Evolutionary conservation across 2,113 vertebrate genomes (phyloP).

Genomic region (Toxotes chatareus): DNA sequence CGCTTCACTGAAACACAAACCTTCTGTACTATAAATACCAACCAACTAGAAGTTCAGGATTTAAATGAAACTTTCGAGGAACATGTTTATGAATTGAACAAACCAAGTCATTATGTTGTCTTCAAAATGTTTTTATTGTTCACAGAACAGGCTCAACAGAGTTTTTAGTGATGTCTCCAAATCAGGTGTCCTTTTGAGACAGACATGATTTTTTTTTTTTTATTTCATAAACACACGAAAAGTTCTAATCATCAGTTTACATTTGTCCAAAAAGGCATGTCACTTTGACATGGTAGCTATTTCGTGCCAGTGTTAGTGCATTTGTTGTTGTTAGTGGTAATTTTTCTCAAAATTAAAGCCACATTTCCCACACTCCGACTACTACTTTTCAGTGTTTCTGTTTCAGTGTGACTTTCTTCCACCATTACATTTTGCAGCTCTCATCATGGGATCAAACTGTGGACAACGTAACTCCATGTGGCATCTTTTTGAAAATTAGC

Average conservation of each 20-base stretch:
- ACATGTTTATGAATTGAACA: too few relatives aligned
- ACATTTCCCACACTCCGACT: not conserved
- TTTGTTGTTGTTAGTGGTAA: not conserved
- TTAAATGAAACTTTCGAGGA: too few relatives aligned
- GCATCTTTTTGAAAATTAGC: not conserved
- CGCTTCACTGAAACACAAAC: not conserved
- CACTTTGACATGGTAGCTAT: not conserved
- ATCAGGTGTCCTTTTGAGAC: not conserved
- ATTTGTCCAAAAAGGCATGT: not conserved
- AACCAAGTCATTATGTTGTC: not conserved
- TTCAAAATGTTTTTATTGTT: not conserved
- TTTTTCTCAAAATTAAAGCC: not conserved
- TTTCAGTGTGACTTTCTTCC: not conserved
- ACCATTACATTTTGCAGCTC: not conserved
- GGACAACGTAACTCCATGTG: not conserved
- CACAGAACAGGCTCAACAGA: not conserved
- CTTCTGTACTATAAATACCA: too few relatives aligned
- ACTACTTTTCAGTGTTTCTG: not conserved
- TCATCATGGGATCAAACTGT: not conserved
- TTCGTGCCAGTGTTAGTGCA: not conserved
- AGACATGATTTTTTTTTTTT: not conserved
- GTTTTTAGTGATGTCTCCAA: not conserved
- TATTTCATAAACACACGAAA: too few relatives aligned
- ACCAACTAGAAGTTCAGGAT: not conserved
- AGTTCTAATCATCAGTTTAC: not conserved